phyloP scores from a whole-genome alignment of 64 coral and sea anemone species.

The Acropora yongei region DNA sequence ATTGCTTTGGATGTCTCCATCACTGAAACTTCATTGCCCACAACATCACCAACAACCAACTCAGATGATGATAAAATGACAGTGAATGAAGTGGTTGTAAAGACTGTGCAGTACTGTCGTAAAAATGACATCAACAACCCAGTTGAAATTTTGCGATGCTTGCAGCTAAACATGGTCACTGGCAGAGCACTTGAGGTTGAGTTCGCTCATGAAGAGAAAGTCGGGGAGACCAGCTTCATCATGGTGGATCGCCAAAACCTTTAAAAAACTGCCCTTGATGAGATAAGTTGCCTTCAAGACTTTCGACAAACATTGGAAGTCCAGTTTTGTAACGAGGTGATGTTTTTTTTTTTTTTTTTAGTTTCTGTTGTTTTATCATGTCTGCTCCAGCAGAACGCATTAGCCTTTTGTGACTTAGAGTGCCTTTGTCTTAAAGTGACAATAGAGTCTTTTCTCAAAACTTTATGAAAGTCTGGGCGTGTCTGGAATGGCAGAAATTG shows the following conservation, averaged over 20 bases:
- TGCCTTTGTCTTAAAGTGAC: no score
- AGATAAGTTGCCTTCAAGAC: slow-evolving; percentile 24
- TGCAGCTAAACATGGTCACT: slow-evolving; percentile 51
- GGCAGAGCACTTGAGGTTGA: slow-evolving; percentile 54
- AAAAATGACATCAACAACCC: slow-evolving; percentile 38
- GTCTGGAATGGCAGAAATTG: no score
- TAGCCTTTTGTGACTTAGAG: no score
- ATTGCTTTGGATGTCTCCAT: not conserved
- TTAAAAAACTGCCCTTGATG: slow-evolving; percentile 42
- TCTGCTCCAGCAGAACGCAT: not conserved
- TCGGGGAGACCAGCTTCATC: slow-evolving; percentile 56
- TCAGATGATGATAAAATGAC: not conserved
- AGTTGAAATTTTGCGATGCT: slow-evolving; percentile 38
- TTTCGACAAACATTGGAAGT: slow-evolving; percentile 53
- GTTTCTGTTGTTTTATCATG: not conserved
- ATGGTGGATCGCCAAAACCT: slow-evolving; percentile 46
- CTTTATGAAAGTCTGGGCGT: no score
- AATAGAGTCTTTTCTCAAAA: no score
- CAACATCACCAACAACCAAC: not conserved
- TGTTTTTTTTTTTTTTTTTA: not conserved
- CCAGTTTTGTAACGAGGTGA: slow-evolving; percentile 64
- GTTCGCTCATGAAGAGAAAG: not conserved
- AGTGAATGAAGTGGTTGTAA: not conserved
- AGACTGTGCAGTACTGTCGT: not conserved
- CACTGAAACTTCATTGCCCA: not conserved